Conservation (phyloP, 2,797 vertebrate genomes). For the Alauda arvensis region DNA sequence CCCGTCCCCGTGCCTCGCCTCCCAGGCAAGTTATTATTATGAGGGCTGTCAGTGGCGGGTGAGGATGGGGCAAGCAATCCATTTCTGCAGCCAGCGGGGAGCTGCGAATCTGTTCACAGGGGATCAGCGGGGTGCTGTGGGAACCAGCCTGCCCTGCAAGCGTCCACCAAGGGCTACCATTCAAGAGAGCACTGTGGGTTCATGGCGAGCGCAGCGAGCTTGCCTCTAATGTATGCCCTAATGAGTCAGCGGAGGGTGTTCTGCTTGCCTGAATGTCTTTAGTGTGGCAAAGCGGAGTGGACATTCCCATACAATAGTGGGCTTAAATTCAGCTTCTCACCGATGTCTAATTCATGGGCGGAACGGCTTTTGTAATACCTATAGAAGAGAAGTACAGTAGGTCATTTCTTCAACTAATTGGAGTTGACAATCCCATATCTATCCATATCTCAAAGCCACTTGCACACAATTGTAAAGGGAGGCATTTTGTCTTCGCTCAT, state of each 20-base stretch:
- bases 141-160: slow-evolving; percentile 60
- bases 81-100: slow-evolving; percentile 61
- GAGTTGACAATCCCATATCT: slow-evolving; percentile 36
- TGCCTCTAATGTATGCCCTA: slow-evolving; percentile 56
- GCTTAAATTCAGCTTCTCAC: slow-evolving; percentile 58
- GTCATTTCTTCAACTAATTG: slow-evolving; percentile 29
- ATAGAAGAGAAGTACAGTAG: slow-evolving; percentile 48
- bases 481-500: not conserved
- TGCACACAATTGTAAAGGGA: not conserved
- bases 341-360: slow-evolving; percentile 45
- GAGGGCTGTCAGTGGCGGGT: slow-evolving; percentile 69
- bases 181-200: slow-evolving; percentile 42
- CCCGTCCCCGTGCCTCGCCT: slow-evolving; percentile 45
- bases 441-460: slow-evolving; percentile 26
- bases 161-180: slow-evolving; percentile 48
- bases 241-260: slow-evolving; percentile 52
- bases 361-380: slow-evolving; percentile 45
- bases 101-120: slow-evolving; percentile 62
- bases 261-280: slow-evolving; percentile 49
- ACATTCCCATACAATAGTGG: slow-evolving; percentile 55
- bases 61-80: slow-evolving; percentile 61
- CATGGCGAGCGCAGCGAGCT: slow-evolving; percentile 36
- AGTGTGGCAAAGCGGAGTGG: slow-evolving; percentile 53
- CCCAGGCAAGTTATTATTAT: slow-evolving; percentile 64
- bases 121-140: slow-evolving; percentile 69